phyloP scores from a whole-genome alignment of 2,888 invertebrate species.

The Agrochola lota region DNA sequence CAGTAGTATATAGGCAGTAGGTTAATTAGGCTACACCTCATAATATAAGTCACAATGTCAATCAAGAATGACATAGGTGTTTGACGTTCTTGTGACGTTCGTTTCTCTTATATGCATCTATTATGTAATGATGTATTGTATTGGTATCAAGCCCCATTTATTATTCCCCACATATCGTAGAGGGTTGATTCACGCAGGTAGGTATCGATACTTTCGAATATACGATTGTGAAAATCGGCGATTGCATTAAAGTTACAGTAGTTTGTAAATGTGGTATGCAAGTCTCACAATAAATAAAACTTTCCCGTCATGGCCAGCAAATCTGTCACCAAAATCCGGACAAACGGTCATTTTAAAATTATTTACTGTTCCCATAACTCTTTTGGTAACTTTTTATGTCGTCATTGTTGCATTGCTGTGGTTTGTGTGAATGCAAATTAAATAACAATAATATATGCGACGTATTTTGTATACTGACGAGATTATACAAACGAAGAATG shows the following conservation, averaged over 20 bases:
- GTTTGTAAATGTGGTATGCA: slow-evolving; percentile 60
- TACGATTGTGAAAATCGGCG: slow-evolving; percentile 55
- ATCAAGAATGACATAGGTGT: not conserved
- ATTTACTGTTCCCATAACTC: slow-evolving; percentile 81
- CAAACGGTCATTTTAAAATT: slow-evolving; percentile 81
- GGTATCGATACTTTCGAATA: slow-evolving; percentile 53
- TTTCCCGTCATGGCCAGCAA: slow-evolving; percentile 71
- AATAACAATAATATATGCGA: slow-evolving; percentile 68
- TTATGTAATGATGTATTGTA: slow-evolving; percentile 32
- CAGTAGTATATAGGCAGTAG: not conserved
- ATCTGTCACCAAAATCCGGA: slow-evolving; percentile 75
- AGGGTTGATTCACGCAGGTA: slow-evolving; percentile 33
- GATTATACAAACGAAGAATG: slow-evolving; percentile 30
- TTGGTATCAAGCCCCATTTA: slow-evolving; percentile 43
- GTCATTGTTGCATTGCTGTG: slow-evolving; percentile 78
- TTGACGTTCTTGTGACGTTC: slow-evolving; percentile 21
- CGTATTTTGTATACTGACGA: slow-evolving; percentile 68
- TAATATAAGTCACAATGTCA: slow-evolving; percentile 6
- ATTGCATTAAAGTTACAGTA: slow-evolving; percentile 57
- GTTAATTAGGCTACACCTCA: slow-evolving; percentile 1
- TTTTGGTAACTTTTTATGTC: slow-evolving; percentile 73
- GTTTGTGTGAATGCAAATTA: slow-evolving; percentile 73
- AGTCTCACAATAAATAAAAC: slow-evolving; percentile 70
- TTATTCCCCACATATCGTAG: slow-evolving; percentile 44
- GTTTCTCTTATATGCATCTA: slow-evolving; percentile 2